Percentiles rank a stretch among this genome's conserved stretches.
phyloP scores from a whole-genome alignment of 92 coral and sea anemone species.

The Bergia puertoricense region DNA sequence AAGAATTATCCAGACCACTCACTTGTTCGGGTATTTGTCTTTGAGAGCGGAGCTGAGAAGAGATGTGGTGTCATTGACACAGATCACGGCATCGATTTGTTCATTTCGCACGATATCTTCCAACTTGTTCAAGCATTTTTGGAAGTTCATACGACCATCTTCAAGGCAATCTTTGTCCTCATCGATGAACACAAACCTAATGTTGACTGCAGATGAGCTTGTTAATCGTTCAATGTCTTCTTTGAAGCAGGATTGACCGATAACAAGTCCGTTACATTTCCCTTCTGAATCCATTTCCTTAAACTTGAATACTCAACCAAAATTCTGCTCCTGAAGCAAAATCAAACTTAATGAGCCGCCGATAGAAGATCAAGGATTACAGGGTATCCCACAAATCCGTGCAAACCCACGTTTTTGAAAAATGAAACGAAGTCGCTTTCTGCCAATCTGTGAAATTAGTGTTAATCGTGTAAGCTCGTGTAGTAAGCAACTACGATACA shows the following conservation, averaged over 20 bases:
- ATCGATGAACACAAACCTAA: background rate
- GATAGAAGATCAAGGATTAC: too few species aligned
- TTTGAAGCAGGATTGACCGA: background rate
- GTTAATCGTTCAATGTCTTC: background rate
- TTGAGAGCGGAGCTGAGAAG: background rate
- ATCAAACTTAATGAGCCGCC: too few species aligned
- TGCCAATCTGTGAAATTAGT: too few species aligned
- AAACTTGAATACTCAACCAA: too few species aligned
- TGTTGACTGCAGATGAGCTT: background rate
- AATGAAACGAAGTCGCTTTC: too few species aligned
- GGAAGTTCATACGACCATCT: background rate
- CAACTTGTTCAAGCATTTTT: background rate
- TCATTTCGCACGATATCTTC: background rate
- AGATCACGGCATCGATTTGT: background rate
- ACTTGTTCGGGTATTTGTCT: background rate
- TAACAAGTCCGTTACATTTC: background rate
- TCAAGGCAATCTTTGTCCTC: background rate
- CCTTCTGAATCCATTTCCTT: too few species aligned
- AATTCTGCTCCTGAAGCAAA: too few species aligned
- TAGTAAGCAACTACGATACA: too few species aligned
- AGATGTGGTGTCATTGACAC: background rate
- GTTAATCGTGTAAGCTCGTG: too few species aligned
- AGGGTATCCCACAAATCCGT: too few species aligned
- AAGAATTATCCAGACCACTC: background rate
- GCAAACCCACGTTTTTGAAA: too few species aligned